phyloP scores from a whole-genome alignment of 2,888 invertebrate genomes.

The Mesorhabditis spiculigera region DNA sequence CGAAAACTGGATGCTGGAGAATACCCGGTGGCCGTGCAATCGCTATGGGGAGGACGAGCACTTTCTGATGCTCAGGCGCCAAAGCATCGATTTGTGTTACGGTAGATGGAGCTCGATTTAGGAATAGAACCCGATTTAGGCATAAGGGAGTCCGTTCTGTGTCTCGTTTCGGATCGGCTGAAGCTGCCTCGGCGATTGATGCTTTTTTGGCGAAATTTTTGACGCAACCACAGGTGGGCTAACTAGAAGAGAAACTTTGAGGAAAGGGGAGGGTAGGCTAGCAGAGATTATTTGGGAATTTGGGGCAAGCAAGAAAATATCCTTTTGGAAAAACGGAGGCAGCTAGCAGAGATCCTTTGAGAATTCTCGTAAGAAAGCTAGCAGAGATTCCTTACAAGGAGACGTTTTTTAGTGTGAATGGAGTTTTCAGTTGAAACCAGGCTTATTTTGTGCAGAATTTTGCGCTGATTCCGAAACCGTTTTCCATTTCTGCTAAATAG shows the following conservation, averaged over 20 bases:
- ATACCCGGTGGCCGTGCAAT: slow-evolving; percentile 63
- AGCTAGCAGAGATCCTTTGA: no score
- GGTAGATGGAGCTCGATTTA: neutral
- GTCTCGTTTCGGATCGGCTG: slow-evolving; percentile 70
- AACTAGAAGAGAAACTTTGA: no score
- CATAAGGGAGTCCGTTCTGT: slow-evolving; percentile 31
- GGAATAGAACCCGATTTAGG: slow-evolving; percentile 12
- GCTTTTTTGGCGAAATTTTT: slow-evolving; percentile 87
- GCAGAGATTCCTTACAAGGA: no score
- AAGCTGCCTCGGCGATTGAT: slow-evolving; percentile 73
- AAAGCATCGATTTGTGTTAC: slow-evolving; percentile 39
- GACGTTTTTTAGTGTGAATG: no score
- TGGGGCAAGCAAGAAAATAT: no score
- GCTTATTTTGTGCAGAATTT: no score
- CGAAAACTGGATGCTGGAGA: slow-evolving; percentile 74
- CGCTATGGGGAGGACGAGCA: slow-evolving; percentile 36
- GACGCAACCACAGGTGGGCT: slow-evolving; percentile 75
- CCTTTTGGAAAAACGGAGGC: no score
- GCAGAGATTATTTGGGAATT: no score
- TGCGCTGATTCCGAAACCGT: no score
- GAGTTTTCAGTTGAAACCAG: no score
- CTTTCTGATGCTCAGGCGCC: slow-evolving; percentile 25
- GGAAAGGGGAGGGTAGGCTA: neutral
- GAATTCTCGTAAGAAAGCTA: no score
- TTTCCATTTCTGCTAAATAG: no score